A percentile compares a stretch with the other conserved stretches of the same genome.
Conservation (phyloP, 2,113 vertebrate species). For the Phylloscopus trochilus region DNA sequence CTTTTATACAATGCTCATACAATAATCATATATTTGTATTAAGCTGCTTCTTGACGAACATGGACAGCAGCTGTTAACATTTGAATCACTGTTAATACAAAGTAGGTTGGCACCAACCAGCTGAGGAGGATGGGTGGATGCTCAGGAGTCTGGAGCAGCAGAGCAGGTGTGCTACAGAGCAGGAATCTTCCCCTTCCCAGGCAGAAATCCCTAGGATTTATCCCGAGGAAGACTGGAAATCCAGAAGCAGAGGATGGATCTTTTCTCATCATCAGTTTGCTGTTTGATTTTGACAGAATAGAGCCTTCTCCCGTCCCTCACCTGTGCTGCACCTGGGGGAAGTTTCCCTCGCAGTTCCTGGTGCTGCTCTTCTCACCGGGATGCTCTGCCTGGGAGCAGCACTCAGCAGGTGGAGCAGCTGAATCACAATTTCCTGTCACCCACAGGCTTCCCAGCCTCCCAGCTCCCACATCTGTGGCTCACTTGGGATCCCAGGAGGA, state of each 20-base stretch:
- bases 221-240: background rate
- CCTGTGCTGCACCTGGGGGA: too few relatives aligned
- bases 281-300: background rate
- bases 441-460: background rate
- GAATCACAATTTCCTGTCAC: background rate
- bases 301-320: background rate
- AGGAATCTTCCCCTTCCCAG: background rate
- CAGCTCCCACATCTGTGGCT: background rate
- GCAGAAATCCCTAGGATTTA: background rate
- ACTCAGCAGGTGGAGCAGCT: too few relatives aligned
- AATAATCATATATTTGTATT: slow-evolving; percentile 40
- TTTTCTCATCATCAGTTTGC: background rate
- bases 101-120: background rate
- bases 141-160: background rate
- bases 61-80: slow-evolving; percentile 46
- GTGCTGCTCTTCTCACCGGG: fast-evolving
- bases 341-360: background rate
- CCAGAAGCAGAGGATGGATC: background rate
- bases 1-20: slow-evolving; percentile 42
- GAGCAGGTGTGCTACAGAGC: background rate
- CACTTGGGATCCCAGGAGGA: background rate
- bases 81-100: slow-evolving; percentile 39
- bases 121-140: background rate
- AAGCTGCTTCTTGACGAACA: slow-evolving; percentile 39
- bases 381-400: background rate